These are phyloP conservation scores for Maconellicoccus hirsutus DNA, from an alignment of 1,140 invertebrate genomes.

Conservation along the genomic window DNA sequence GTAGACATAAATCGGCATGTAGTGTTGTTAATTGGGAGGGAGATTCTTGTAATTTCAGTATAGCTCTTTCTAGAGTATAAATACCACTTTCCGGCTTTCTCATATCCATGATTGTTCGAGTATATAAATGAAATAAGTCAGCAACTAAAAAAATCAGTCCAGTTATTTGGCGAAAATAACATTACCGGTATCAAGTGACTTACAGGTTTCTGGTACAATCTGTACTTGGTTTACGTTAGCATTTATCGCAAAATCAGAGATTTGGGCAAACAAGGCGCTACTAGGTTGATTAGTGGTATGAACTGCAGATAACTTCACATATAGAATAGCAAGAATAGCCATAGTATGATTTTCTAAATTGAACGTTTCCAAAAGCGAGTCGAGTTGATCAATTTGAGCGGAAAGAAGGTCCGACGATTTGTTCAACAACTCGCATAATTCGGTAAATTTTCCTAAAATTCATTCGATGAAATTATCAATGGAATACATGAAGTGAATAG, in stretches of 20 bases:
- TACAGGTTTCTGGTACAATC: slow-evolving; percentile 9
- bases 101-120: slow-evolving; percentile 60
- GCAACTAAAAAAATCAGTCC: slow-evolving; percentile 75
- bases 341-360: slow-evolving; percentile 14
- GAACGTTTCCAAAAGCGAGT: neutral
- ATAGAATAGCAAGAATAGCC: neutral
- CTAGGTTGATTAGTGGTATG: neutral
- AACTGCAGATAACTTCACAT: neutral
- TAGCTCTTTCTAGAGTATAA: slow-evolving; percentile 65
- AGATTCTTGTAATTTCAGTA: slow-evolving; percentile 75
- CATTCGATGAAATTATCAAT: neutral
- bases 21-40: slow-evolving; percentile 84
- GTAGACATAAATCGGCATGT: slow-evolving; percentile 84
- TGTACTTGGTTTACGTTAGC: neutral
- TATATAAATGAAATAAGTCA: slow-evolving; percentile 74
- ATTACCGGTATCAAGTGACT: neutral
- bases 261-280: neutral
- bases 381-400: neutral
- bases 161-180: too few species aligned
- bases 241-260: slow-evolving; percentile 14
- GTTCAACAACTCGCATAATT: slow-evolving; percentile 1
- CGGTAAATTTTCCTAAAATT: slow-evolving; percentile 2
- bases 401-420: neutral
- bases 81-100: slow-evolving; percentile 74
- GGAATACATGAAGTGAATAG: neutral